phyloP scores from a whole-genome alignment of 2,888 invertebrate species.

The Pollenia angustigena region DNA sequence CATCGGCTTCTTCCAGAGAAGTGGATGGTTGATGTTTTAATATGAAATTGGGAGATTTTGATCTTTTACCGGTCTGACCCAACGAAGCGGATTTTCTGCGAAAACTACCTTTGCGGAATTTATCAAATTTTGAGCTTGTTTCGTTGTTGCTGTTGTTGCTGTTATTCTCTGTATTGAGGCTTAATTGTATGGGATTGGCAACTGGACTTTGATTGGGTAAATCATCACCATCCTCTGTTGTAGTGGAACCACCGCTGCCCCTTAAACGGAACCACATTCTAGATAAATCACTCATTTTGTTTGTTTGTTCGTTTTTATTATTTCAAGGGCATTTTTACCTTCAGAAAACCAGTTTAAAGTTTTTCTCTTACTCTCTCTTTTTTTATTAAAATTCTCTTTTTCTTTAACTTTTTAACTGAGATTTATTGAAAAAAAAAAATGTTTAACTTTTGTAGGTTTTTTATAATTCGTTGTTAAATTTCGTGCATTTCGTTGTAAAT shows the following conservation, averaged over 20 bases:
- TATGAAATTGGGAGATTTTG: conserved; percentile 76
- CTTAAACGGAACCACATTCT: conserved; percentile 76
- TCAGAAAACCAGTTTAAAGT: neutral
- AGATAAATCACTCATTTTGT: conserved; percentile 69
- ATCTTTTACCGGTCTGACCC: conserved; percentile 70
- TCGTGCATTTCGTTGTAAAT: conserved; percentile 70
- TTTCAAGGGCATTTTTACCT: conserved; percentile 11
- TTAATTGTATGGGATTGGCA: conserved; percentile 1
- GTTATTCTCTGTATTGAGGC: conserved; percentile 11
- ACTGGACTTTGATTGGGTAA: conserved; percentile 32
- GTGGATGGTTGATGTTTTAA: conserved; percentile 69
- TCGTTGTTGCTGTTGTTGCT: conserved; percentile 60
- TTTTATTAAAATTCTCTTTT: neutral
- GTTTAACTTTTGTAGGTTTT: conserved; percentile 2
- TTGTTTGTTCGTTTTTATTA: neutral
- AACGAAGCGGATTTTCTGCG: conserved; percentile 73
- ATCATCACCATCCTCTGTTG: conserved; percentile 52
- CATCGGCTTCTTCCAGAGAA: conserved; percentile 73
- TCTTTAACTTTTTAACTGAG: neutral
- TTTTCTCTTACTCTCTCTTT: conserved; percentile 21
- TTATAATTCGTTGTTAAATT: conserved; percentile 39
- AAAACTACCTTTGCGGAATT: conserved; percentile 77
- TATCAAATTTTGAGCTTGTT: conserved; percentile 75
- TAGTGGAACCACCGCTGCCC: conserved; percentile 65
- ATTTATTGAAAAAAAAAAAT: conserved; percentile 5